A percentile compares a stretch with the other conserved stretches of the same genome.
phyloP scores from a whole-genome alignment of 2,888 invertebrate genomes.

The Ophion costatus region DNA sequence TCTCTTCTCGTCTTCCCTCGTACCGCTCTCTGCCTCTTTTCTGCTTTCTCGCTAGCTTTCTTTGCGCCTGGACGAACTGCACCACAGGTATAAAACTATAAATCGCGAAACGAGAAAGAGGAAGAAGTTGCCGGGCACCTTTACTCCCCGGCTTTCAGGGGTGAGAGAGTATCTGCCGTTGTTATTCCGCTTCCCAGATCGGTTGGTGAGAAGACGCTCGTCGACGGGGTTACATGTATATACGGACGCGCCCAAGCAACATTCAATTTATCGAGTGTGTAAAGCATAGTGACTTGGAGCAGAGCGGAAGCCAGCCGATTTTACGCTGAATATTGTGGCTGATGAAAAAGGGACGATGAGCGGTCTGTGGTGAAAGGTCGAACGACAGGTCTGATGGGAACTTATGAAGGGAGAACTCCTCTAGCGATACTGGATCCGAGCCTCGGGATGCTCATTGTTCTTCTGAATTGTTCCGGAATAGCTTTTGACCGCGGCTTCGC shows the following conservation, averaged over 20 bases:
- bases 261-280: slow-evolving; percentile 45
- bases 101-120: slow-evolving; percentile 73
- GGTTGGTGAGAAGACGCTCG: slow-evolving; percentile 25
- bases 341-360: neutral
- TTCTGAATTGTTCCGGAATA: neutral
- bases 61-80: slow-evolving; percentile 24
- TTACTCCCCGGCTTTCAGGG: slow-evolving; percentile 28
- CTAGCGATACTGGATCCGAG: neutral
- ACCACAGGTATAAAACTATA: slow-evolving; percentile 78
- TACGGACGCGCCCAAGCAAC: slow-evolving; percentile 2
- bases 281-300: slow-evolving; percentile 5
- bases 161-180: slow-evolving; percentile 40
- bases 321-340: neutral
- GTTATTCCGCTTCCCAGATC: slow-evolving; percentile 16
- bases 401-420: neutral
- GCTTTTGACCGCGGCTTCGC: neutral
- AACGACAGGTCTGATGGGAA: neutral
- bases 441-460: neutral
- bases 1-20: slow-evolving; percentile 31
- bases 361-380: slow-evolving; percentile 3
- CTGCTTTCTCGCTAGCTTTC: neutral
- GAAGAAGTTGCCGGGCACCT: slow-evolving; percentile 46
- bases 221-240: slow-evolving; percentile 3
- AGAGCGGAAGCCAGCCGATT: neutral
- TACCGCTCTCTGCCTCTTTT: neutral